Evolutionary conservation across 2,888 invertebrate genomes (phyloP).

Genomic region (Rhorus exstirpatorius): DNA sequence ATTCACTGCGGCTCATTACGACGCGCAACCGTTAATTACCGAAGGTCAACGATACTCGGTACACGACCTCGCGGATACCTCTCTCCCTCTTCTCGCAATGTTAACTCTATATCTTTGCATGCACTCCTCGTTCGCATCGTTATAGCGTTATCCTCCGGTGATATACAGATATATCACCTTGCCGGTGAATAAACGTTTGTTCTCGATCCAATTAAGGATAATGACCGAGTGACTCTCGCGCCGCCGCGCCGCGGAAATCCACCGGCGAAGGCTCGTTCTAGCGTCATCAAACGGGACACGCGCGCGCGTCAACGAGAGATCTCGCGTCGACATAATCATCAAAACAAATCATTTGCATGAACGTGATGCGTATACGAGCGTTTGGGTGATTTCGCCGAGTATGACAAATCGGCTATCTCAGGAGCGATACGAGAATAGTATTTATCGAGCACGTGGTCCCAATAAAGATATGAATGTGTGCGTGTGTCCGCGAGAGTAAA

Average conservation of each 20-base stretch:
- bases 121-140: neutral
- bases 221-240: slow-evolving; percentile 48
- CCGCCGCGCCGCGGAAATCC: slow-evolving; percentile 62
- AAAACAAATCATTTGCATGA: slow-evolving; percentile 8
- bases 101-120: slow-evolving; percentile 16
- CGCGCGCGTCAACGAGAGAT: slow-evolving; percentile 47
- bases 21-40: slow-evolving; percentile 59
- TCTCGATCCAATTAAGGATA: slow-evolving; percentile 66
- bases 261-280: slow-evolving; percentile 57
- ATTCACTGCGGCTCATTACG: slow-evolving; percentile 41
- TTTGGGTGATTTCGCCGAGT: neutral
- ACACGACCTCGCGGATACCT: slow-evolving; percentile 58
- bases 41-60: slow-evolving; percentile 55
- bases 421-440: slow-evolving; percentile 1
- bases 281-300: slow-evolving; percentile 62
- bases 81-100: slow-evolving; percentile 47
- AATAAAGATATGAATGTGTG: neutral
- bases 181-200: slow-evolving; percentile 13
- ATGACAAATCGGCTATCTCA: slow-evolving; percentile 25
- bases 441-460: slow-evolving; percentile 5
- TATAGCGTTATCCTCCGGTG: neutral
- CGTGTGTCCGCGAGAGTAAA: neutral
- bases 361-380: neutral
- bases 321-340: slow-evolving; percentile 5
- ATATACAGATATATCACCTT: neutral